Percentiles rank a stretch among this genome's conserved stretches.
Evolutionary conservation across 2,888 invertebrate species (phyloP).

Genomic region (Crematogaster levior): DNA sequence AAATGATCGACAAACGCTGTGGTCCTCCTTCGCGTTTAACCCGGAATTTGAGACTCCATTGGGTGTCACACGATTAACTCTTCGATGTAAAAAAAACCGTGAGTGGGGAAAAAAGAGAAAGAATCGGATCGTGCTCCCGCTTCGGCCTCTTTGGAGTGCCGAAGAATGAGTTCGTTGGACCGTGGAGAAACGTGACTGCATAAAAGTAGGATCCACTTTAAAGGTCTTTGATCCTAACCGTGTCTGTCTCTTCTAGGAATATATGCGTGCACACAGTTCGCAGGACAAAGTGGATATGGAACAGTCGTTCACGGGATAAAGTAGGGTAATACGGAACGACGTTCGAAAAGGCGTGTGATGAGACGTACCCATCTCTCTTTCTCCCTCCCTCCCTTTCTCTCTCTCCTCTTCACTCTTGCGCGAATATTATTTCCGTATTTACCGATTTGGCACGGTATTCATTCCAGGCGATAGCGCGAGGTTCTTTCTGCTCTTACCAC

Average conservation of each 20-base stretch:
- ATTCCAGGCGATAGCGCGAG: slow-evolving; percentile 11
- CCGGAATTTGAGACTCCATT: slow-evolving; percentile 6
- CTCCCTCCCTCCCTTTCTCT: neutral
- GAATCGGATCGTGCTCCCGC: slow-evolving; percentile 20
- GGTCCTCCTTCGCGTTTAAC: neutral
- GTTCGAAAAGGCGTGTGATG: slow-evolving; percentile 8
- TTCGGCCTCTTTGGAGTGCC: slow-evolving; percentile 43
- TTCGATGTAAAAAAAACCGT: slow-evolving; percentile 18
- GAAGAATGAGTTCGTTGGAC: slow-evolving; percentile 59
- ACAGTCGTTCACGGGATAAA: slow-evolving; percentile 38
- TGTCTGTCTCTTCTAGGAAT: slow-evolving; percentile 50
- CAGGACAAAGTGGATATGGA: slow-evolving; percentile 44
- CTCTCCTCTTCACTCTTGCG: no score
- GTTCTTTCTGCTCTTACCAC: slow-evolving; percentile 6
- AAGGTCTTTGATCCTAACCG: slow-evolving; percentile 62
- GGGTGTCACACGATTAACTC: slow-evolving; percentile 30
- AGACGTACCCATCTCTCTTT: neutral
- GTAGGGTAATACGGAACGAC: slow-evolving; percentile 27
- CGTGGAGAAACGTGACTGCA: slow-evolving; percentile 63
- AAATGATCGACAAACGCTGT: neutral
- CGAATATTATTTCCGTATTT: slow-evolving; percentile 44
- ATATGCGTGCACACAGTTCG: slow-evolving; percentile 52
- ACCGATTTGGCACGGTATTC: slow-evolving; percentile 6
- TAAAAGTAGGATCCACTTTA: slow-evolving; percentile 63
- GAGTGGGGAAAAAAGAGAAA: neutral